Evolutionary conservation across 2,797 vertebrate species (phyloP), one percentile per base, ranked within the genome.

Genomic region (Halcyon chelicuti): DNA sequence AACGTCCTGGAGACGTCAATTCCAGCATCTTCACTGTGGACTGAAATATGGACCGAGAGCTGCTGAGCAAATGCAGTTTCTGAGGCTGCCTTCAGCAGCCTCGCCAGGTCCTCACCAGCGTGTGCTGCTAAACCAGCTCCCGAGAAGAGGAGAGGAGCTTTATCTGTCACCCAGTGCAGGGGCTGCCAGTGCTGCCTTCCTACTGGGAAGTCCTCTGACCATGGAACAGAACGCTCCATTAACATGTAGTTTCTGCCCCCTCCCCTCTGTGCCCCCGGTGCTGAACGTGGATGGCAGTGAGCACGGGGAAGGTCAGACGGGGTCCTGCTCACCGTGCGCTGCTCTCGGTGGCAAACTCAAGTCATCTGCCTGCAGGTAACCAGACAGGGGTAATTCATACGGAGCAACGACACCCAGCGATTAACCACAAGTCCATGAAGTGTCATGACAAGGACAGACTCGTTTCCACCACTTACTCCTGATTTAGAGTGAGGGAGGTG

Each of bases 71-170:
- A 22, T 28, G 10, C 52, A 39, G 0, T 88, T 76, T 80, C 44
- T 76, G 82, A 68, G 51, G n/a, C 42, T 26, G 42, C 42, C 46
- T 3, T 14, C 37, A 39, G 37, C 37, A 5, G 37, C 37, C 37
- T 39, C 37, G 12, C 10, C 37, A 5, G 11, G 47, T 29, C 26
- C 8, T 23, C 52, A 28, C 55, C 0, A 0, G 47, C 1, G 8
- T 16, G 7, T 37, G 66, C 23, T 91, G 74, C 74, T 85, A 46
- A 86, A 65, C 22, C 0, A 0, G 19, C 52, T 70, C 63, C 42
- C 7, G 76, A 52, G 42, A 68, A 14, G 11, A 10, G 65, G 33
- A 65, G 77, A 49, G n/a, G 33, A 80, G 9, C 60, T 87, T 85
- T 58, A 9, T 39, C 31, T 80, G 3, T 70, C 39, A 51, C 14